A percentile compares a stretch with the other conserved stretches of the same genome.
These are phyloP conservation scores for Frankliniella intonsa DNA, from an alignment of 2,888 invertebrate genomes.

Conservation along the genomic window DNA sequence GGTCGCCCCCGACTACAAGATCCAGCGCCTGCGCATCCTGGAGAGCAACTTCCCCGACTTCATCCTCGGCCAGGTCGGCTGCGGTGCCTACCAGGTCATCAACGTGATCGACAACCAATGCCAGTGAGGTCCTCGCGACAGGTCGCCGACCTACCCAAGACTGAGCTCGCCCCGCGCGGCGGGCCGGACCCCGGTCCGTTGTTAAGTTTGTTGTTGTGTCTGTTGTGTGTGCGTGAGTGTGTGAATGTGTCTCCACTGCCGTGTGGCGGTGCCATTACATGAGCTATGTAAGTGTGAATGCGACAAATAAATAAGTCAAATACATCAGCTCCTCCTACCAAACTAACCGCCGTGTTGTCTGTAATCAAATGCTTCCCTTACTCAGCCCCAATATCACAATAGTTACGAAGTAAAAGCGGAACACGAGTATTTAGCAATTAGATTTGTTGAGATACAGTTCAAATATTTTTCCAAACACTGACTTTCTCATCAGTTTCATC, in stretches of 20 bases:
- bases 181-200: conserved; percentile 2
- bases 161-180: neutral
- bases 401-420: neutral
- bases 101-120: conserved; percentile 40
- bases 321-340: conserved; percentile 19
- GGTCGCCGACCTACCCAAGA: neutral
- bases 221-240: conserved; percentile 3
- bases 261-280: neutral
- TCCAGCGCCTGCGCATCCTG: conserved; percentile 39
- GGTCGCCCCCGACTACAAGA: conserved; percentile 39
- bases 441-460: neutral
- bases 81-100: conserved; percentile 56
- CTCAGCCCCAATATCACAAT: neutral
- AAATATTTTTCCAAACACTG: neutral
- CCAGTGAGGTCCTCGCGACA: neutral
- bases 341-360: neutral
- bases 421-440: neutral
- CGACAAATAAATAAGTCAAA: neutral
- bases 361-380: neutral
- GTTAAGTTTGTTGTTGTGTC: conserved; percentile 14
- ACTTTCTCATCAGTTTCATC: neutral
- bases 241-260: conserved; percentile 12
- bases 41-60: conserved; percentile 45
- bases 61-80: conserved; percentile 58
- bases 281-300: conserved; percentile 22